These are phyloP conservation scores for Helostoma temminkii DNA, from an alignment of 2,797 vertebrate genomes.

Conservation along the genomic window DNA sequence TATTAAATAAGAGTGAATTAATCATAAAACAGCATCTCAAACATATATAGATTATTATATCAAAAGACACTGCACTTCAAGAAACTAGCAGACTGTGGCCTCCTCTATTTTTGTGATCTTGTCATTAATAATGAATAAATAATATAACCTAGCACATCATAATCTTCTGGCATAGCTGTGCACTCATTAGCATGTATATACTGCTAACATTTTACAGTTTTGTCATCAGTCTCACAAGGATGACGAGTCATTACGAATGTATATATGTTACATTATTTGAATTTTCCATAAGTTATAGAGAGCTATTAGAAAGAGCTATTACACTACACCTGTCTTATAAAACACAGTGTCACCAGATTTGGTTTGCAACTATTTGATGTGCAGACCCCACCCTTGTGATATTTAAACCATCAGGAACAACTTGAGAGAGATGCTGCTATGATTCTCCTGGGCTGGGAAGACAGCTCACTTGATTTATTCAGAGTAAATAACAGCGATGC, in stretches of 20 bases:
- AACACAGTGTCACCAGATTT: slow-evolving; percentile 11
- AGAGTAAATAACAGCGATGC: slow-evolving; percentile 45
- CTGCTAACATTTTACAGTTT: slow-evolving; percentile 28
- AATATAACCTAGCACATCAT: slow-evolving; percentile 8
- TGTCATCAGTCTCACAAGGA: slow-evolving; percentile 24
- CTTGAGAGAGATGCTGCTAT: slow-evolving; percentile 18
- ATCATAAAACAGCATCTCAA: slow-evolving; percentile 2
- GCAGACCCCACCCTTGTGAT: background rate
- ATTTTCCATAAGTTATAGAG: too few species aligned
- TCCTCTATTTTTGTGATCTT: too few species aligned
- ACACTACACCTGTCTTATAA: slow-evolving; percentile 10
- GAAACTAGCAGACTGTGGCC: too few species aligned
- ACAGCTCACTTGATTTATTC: slow-evolving; percentile 49
- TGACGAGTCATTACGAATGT: slow-evolving; percentile 21
- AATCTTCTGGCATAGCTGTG: slow-evolving; percentile 1
- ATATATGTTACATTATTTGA: background rate
- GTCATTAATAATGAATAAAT: slow-evolving; percentile 26
- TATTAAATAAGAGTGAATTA: background rate
- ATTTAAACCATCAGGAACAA: slow-evolving; percentile 20
- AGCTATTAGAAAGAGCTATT: slow-evolving; percentile 3
- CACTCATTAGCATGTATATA: slow-evolving; percentile 17
- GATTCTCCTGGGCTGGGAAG: slow-evolving; percentile 24
- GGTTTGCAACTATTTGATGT: slow-evolving; percentile 24
- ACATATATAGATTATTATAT: too few species aligned
- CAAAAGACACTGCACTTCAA: too few species aligned